Base-by-base conservation (phyloP, 2,888 invertebrate genomes). In the Lacanobia oleracea region DNA sequence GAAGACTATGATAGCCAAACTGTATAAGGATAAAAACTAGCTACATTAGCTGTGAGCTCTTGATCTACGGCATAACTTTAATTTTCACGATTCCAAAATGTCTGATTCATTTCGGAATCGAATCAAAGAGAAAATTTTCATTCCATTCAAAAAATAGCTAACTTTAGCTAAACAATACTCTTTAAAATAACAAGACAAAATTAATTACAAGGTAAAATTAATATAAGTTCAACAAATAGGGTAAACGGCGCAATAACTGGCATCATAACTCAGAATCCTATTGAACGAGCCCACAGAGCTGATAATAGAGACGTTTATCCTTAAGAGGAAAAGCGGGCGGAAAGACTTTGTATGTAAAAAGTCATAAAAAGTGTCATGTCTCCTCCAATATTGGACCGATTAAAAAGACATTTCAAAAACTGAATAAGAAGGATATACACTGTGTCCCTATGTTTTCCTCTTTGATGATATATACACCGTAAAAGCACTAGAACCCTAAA, bases 261-360 rank as follows among this genome's bases (percentile, higher is more conserved):
- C 33, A 56, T 69, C 67, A 82, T 86, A 74, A 84, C 72, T 84
- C 77, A 77, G 56, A 53, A 61, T 75, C 37, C 43, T 61, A 64
- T 74, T 64, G 62, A 62, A 74, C 48, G 16, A 43, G 61, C 56
- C 50, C 70, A 66, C 63, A 51, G 62, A 57, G 65, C 63, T 62
- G 74, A 84, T 78, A 84, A 84, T 73, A 51, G 68, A 86, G 70
- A 67, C 75, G 57, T 80, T 81, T 71, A 78, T 64, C 64, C 27
- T 27, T 27, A 27, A 27, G 27, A 27, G 27, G 27, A 27, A 27
- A 27, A 1, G 27, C 27, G 27, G 27, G 27, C 27, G 27, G 27
- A 1, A 3, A 27, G 27, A 27, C 27, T 27, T 27, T 27, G 27
- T 27, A 27, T 27, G 27, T 27, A 27, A 27, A 27, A 27, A 1